These are phyloP conservation scores for Rhabdomys dilectus DNA, from an alignment of 2,113 vertebrate genomes.

Conservation along the genomic window DNA sequence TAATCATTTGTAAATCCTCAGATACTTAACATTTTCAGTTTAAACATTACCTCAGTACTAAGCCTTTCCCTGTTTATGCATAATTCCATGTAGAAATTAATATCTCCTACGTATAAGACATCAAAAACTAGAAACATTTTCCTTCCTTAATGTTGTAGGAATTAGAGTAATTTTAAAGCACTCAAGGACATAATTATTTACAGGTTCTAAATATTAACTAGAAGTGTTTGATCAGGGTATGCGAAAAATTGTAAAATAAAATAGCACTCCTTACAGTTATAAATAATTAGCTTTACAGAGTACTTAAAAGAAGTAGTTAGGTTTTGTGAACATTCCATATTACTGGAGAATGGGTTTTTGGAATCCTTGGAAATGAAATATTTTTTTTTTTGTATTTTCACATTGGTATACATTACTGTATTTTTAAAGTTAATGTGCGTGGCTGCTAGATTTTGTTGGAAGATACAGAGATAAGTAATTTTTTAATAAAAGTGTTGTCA, in stretches of 20 bases:
- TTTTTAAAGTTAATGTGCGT: conserved; percentile 45
- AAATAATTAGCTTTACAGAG: conserved; percentile 54
- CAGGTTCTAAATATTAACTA: conserved; percentile 80
- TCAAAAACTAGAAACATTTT: conserved; percentile 82
- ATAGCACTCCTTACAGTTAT: conserved; percentile 51
- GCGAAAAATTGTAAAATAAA: conserved; percentile 51
- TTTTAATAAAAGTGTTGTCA: conserved; percentile 85
- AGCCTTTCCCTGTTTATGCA: conserved; percentile 69
- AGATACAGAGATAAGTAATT: conserved; percentile 81
- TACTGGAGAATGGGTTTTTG: conserved; percentile 56
- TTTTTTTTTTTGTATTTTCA: conserved; percentile 50
- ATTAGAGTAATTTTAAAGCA: conserved; percentile 83
- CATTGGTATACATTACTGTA: conserved; percentile 42
- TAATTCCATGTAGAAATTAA: conserved; percentile 78
- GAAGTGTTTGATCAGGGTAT: conserved; percentile 73
- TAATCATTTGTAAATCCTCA: conserved; percentile 73
- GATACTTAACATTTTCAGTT: conserved; percentile 77
- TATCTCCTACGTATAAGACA: conserved; percentile 71
- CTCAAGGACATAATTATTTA: conserved; percentile 85
- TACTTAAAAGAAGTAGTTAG: conserved; percentile 55
- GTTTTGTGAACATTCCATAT: neutral
- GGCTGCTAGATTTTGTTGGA: conserved; percentile 67
- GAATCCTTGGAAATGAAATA: conserved; percentile 67
- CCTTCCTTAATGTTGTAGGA: conserved; percentile 77
- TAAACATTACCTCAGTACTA: conserved; percentile 68